phyloP scores from a whole-genome alignment of 2,113 vertebrate genomes.

The Catagonus wagneri region DNA sequence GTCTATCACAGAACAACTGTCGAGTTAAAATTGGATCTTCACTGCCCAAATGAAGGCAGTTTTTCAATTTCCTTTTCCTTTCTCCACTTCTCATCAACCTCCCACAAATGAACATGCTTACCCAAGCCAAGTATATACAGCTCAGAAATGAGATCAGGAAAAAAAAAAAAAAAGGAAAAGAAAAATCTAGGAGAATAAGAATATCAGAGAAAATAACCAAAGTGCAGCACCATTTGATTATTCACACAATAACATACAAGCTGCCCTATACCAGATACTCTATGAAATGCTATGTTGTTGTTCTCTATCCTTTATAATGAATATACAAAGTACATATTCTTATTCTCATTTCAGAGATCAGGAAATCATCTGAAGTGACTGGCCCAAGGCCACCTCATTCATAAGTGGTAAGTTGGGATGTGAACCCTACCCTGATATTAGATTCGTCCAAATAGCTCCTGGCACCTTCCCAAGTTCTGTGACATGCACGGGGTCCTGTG shows the following conservation, averaged over 20 bases:
- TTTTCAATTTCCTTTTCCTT: conserved; percentile 75
- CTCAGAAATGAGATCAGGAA: conserved; percentile 52
- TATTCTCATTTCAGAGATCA: conserved; percentile 20
- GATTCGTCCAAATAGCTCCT: background rate
- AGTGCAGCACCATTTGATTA: background rate
- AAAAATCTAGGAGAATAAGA: conserved; percentile 38
- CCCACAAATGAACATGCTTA: conserved; percentile 70
- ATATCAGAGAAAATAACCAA: conserved; percentile 31
- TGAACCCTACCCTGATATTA: background rate
- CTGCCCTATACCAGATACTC: background rate
- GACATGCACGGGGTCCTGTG: background rate
- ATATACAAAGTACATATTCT: background rate
- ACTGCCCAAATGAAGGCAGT: conserved; percentile 65
- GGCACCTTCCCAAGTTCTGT: background rate
- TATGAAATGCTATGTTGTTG: background rate
- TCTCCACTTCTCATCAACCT: conserved; percentile 71
- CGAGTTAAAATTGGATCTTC: conserved; percentile 71
- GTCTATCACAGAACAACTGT: conserved; percentile 71
- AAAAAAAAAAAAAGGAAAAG: conserved; percentile 22
- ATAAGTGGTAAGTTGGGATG: background rate
- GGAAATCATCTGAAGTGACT: background rate
- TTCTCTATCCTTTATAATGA: conserved; percentile 13
- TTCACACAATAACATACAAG: background rate
- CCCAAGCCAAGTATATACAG: conserved; percentile 69
- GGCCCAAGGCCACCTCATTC: background rate